These are phyloP conservation scores for Rissa tridactyla DNA, from an alignment of 2,113 vertebrate species.

Conservation along the genomic window DNA sequence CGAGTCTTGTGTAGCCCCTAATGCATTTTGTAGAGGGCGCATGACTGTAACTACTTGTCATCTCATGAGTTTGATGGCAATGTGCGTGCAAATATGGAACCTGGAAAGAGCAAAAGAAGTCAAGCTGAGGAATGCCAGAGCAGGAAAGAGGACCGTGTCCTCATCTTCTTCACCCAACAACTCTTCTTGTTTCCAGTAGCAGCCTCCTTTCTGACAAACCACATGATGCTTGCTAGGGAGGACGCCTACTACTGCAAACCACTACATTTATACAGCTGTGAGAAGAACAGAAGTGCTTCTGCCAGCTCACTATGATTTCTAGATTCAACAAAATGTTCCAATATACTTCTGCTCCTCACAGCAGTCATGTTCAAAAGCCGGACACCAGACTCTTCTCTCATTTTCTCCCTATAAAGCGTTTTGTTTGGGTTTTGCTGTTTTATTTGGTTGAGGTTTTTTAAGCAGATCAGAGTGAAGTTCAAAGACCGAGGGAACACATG, in stretches of 20 bases:
- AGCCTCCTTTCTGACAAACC: slow-evolving; percentile 6
- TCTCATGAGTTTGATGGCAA: not conserved
- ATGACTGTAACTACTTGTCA: not conserved
- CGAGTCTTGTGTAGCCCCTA: not conserved
- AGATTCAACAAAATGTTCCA: not conserved
- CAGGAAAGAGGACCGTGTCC: not conserved
- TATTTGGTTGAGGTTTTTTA: not conserved
- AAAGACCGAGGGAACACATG: not conserved
- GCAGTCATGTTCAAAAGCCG: not conserved
- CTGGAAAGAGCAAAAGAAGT: slow-evolving; percentile 14
- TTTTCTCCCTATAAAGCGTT: not conserved
- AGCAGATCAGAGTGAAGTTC: not conserved
- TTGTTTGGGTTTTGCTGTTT: not conserved
- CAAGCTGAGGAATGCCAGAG: slow-evolving; percentile 22
- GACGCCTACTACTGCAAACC: not conserved
- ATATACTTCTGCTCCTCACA: not conserved
- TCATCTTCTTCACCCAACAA: not conserved
- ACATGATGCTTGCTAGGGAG: not conserved
- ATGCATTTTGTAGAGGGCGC: not conserved
- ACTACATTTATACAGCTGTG: not conserved
- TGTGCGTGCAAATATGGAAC: not conserved
- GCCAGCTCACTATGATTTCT: not conserved
- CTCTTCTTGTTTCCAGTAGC: not conserved
- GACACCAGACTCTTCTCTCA: not conserved
- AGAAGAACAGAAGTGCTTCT: not conserved